Evolutionary conservation across 1,140 invertebrate species (phyloP), one percentile per base, ranked within the genome.

Genomic region (Epicauta chinensis): DNA sequence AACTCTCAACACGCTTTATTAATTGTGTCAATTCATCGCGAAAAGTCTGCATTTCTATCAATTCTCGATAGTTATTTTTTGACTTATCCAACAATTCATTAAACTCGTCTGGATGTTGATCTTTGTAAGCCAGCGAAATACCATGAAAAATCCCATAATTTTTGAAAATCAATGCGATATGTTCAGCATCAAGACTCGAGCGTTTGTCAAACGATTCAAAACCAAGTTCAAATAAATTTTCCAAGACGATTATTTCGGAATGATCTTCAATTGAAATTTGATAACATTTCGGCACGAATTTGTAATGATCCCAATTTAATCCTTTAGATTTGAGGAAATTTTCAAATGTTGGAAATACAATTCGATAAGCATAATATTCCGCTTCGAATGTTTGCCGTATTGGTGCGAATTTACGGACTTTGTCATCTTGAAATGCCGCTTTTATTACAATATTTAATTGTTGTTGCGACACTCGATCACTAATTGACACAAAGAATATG

Each of bases 231-330:
- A 11, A 13, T 16, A 39, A 13, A 16, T 16, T 13, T 39, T 16
- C 16, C 14, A 39, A 39, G 14, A 39, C 7, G 3, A 23, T 1
- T 7, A 23, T 7, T 7, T 23, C 17, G 3, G 17, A 2, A 4
- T 1, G 3, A 23, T 23, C 17, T 23, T 23, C 17, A 23, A 1
- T 2, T 7, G 17, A 23, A 39, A 10, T 15, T 12, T 16, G 14
- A 39, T 14, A 69, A 46, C 70, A 76, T 16, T 61, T 65, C 10
- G 59, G 29, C 29, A 48, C 46, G 9, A 43, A 47, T 9, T 55
- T 42, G 49, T 58, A 11, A 5, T 37, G 0, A 14, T 16, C 50
- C 11, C 40, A 31, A 10, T 46, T 43, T 11, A 45, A 35, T 48
- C 37, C 2, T 13, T 37, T 10, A 17, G n/a, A 23, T 45, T 45